Evolutionary conservation across 2,113 vertebrate species (phyloP), one percentile per base, ranked within the genome.

Genomic region (Myrmophylax atrothorax): DNA sequence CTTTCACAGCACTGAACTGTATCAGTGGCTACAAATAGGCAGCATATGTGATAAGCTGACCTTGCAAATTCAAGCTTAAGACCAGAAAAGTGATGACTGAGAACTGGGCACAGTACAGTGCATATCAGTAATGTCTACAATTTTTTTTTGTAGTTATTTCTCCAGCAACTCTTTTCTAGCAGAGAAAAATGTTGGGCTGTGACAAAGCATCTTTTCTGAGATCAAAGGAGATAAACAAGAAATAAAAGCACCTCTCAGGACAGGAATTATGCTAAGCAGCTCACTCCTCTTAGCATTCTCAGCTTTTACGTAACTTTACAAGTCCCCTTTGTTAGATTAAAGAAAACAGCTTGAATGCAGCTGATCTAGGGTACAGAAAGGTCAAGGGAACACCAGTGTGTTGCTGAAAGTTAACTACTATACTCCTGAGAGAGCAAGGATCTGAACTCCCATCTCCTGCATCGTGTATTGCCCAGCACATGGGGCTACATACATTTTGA

Each of bases 251-350:
- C 69, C 60, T 91, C 87, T 87, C 77, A 79, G 84, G 69, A 76
- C 66, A 78, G 84, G 87, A 94, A 78, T 95, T 95, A 84, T 18
- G 40, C 77, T 94, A 96, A 94, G 84, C 70, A 93, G 84, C 66
- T 96, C 93, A 91, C 50, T 82, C 66, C 26, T 91, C 60, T 95
- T 91, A 91, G 66, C 17, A 47, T 75, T 50, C 49, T 87, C 79
- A 82, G 47, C 33, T 79, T 56, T 94, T 94, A 93, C 3, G 6
- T 64, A 94, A 94, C 35, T 84, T 85, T 52, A 72, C 38, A 89
- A 87, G 82, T 85, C 33, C 44, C 29, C 78, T 35, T 84, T 93
- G 81, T 93, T 94, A 77, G 55, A 62, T 46, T 62, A 74, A 89
- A 91, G 38, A 75, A 93, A 95, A 64, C 35, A 79, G 37, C 26